phyloP scores from a whole-genome alignment of 2,888 invertebrate species.

The Eulithis testata region DNA sequence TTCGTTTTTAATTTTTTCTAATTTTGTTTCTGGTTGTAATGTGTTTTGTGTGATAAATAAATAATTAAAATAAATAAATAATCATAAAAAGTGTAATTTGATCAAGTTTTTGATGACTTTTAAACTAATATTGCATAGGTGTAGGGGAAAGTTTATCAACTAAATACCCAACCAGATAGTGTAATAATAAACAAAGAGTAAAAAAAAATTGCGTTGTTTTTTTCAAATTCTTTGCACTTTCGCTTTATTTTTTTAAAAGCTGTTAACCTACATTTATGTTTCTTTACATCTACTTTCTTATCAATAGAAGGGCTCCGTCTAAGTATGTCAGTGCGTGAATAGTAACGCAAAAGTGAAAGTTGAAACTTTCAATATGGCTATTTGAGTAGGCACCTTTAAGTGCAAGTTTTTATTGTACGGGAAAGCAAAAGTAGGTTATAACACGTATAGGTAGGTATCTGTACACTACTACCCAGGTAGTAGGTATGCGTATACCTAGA shows the following conservation, averaged over 20 bases:
- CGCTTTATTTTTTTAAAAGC: too few species aligned
- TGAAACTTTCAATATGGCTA: slow-evolving; percentile 12
- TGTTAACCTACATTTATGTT: too few species aligned
- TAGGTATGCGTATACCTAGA: too few species aligned
- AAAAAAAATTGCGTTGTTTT: neutral
- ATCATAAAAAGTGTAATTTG: neutral
- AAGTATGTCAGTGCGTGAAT: slow-evolving; percentile 61
- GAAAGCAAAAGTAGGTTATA: too few species aligned
- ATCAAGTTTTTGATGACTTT: neutral
- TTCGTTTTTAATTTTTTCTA: too few species aligned
- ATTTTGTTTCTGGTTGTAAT: too few species aligned
- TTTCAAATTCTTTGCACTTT: too few species aligned
- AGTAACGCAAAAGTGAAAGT: slow-evolving; percentile 58
- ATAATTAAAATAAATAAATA: too few species aligned
- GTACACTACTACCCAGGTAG: too few species aligned
- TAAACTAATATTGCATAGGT: neutral
- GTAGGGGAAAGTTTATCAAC: neutral
- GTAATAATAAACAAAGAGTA: neutral
- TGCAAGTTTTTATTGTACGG: slow-evolving; percentile 8
- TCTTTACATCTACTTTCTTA: neutral
- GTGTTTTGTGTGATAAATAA: too few species aligned
- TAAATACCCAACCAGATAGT: neutral
- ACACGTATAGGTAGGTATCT: too few species aligned
- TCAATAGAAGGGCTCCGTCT: slow-evolving; percentile 48
- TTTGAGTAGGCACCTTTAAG: slow-evolving; percentile 11